Percentiles rank a stretch among this genome's conserved stretches.
Evolutionary conservation across 2,888 invertebrate genomes (phyloP).

Genomic region (Volucella bombylans): DNA sequence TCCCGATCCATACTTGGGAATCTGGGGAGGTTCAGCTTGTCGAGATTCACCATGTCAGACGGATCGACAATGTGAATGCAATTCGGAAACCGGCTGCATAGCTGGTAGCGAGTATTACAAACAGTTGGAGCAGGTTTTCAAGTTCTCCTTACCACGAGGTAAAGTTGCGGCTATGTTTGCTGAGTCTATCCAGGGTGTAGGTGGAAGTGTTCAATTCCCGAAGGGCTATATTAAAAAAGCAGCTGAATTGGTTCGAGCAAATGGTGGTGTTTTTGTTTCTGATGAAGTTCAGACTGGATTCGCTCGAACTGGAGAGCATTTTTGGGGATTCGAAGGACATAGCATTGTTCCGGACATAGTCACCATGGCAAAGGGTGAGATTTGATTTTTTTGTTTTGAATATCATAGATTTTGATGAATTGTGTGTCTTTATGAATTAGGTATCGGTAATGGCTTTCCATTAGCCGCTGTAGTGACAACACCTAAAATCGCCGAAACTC

Average conservation of each 20-base stretch:
- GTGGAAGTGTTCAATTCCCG: slow-evolving; percentile 96
- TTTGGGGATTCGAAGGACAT: slow-evolving; percentile 98
- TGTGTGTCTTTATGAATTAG: slow-evolving; percentile 57
- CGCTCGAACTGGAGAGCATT: slow-evolving; percentile 95
- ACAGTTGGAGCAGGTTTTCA: slow-evolving; percentile 88
- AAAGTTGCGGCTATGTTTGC: slow-evolving; percentile 94
- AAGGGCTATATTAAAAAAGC: slow-evolving; percentile 92
- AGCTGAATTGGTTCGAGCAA: slow-evolving; percentile 88
- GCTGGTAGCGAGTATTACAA: slow-evolving; percentile 91
- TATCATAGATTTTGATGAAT: background rate
- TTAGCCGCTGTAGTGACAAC: slow-evolving; percentile 97
- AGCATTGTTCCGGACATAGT: slow-evolving; percentile 95
- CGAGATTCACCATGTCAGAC: slow-evolving; percentile 93
- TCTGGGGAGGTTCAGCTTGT: slow-evolving; percentile 94
- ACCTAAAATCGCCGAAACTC: slow-evolving; percentile 90
- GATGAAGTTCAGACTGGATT: slow-evolving; percentile 99
- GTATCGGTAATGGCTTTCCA: slow-evolving; percentile 97
- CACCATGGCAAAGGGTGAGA: slow-evolving; percentile 93
- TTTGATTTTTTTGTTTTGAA: background rate
- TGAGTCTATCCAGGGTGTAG: slow-evolving; percentile 98
- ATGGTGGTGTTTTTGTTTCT: slow-evolving; percentile 94
- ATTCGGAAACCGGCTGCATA: slow-evolving; percentile 84
- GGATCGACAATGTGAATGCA: slow-evolving; percentile 87
- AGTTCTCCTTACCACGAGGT: slow-evolving; percentile 89
- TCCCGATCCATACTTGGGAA: slow-evolving; percentile 94